A percentile compares a stretch with the other conserved stretches of the same genome.
These are phyloP conservation scores for Sycophila sp. DNA, from an alignment of 1,140 invertebrate genomes.

Conservation along the genomic window DNA sequence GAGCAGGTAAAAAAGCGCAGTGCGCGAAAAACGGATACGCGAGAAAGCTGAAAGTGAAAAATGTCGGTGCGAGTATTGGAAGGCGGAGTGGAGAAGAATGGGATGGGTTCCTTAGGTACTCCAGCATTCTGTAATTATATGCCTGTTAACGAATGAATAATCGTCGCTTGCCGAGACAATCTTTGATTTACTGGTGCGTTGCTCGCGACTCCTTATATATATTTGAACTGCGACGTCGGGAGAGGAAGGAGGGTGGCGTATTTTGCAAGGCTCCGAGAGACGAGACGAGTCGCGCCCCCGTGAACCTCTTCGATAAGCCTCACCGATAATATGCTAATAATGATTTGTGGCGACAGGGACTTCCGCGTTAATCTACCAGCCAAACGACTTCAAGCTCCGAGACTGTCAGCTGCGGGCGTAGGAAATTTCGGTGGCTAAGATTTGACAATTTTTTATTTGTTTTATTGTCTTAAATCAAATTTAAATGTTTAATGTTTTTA, in stretches of 20 bases:
- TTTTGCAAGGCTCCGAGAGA: conserved; percentile 41
- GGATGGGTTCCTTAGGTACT: conserved; percentile 12
- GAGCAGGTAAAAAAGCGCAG: neutral
- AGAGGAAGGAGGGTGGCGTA: conserved; percentile 36
- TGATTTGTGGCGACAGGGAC: conserved; percentile 53
- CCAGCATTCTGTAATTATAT: conserved; percentile 46
- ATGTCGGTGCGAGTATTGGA: neutral
- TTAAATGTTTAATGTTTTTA: too few species aligned
- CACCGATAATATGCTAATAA: conserved; percentile 59
- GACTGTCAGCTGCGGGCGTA: too few species aligned
- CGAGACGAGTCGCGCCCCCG: conserved; percentile 30
- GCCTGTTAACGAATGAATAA: conserved; percentile 57
- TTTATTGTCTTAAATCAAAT: too few species aligned
- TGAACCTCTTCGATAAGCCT: conserved; percentile 50
- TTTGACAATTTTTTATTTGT: too few species aligned
- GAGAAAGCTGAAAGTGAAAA: neutral
- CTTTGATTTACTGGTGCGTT: conserved; percentile 48
- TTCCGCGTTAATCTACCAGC: conserved; percentile 52
- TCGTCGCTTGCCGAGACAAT: conserved; percentile 47
- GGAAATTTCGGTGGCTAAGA: too few species aligned
- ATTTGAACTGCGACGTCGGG: neutral
- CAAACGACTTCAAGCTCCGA: neutral
- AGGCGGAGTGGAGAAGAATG: neutral
- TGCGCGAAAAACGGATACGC: neutral
- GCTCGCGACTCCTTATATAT: neutral